Evolutionary conservation across 2,113 vertebrate species (phyloP).

Genomic region (Alectura lathami): DNA sequence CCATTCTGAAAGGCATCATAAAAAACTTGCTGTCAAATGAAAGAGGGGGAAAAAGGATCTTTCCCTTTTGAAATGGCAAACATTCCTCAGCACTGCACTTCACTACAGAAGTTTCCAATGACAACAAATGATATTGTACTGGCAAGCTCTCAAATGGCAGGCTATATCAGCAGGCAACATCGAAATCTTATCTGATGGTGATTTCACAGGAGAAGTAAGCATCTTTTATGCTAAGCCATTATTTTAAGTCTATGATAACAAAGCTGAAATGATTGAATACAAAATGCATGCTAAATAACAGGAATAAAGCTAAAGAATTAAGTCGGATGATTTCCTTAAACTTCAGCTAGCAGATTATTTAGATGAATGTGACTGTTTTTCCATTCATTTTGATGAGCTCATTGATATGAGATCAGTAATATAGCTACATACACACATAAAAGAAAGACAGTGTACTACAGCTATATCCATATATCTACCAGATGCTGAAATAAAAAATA

Average conservation of each 20-base stretch:
- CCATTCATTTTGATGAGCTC: background rate
- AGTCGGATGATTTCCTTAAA: background rate
- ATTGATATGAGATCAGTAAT: background rate
- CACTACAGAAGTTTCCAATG: background rate
- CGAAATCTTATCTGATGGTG: background rate
- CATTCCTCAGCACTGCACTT: background rate
- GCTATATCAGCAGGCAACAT: background rate
- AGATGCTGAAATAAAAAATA: constrained; percentile 2
- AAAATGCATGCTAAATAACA: background rate
- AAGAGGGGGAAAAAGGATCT: background rate
- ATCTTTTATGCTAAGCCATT: background rate
- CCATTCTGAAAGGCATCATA: background rate
- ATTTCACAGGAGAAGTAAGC: background rate
- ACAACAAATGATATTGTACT: background rate
- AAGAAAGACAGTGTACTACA: background rate
- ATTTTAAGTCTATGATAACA: constrained; percentile 10
- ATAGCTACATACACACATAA: background rate
- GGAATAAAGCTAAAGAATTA: background rate
- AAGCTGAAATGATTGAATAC: background rate
- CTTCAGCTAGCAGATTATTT: background rate
- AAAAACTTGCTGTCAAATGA: background rate
- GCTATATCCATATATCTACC: background rate
- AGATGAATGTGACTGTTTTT: background rate
- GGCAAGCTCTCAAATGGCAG: background rate
- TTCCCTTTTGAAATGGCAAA: background rate